Percentiles rank a stretch among this genome's conserved stretches.
Conservation (phyloP, 2,888 invertebrate genomes). For the Clusia tigrina region DNA sequence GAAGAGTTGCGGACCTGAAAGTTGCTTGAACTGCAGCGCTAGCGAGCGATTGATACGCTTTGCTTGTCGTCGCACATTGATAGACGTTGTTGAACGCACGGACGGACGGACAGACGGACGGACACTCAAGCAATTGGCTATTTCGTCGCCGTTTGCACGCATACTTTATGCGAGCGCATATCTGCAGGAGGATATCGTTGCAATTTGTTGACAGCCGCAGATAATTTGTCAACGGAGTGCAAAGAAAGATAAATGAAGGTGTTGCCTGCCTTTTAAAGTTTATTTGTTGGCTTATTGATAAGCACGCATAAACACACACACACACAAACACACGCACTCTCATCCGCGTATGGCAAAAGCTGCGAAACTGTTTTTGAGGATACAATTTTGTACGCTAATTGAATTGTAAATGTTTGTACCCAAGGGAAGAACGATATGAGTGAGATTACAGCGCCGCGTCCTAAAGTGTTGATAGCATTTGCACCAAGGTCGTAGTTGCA, state of each 20-base stretch:
- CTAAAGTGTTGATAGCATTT: too few species aligned
- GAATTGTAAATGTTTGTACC: neutral
- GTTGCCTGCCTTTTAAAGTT: constrained; percentile 23
- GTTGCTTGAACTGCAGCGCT: constrained; percentile 4
- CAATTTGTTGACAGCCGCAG: constrained; percentile 41
- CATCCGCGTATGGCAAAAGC: too few species aligned
- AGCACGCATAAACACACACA: neutral
- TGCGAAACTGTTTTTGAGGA: too few species aligned
- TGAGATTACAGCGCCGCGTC: too few species aligned
- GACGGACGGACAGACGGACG: neutral
- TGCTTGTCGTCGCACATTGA: neutral
- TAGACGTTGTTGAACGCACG: neutral
- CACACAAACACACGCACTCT: neutral
- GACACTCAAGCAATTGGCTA: neutral
- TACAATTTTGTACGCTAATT: too few species aligned
- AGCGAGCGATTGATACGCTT: neutral
- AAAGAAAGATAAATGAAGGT: constrained; percentile 44
- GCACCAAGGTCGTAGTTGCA: too few species aligned
- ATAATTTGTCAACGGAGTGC: constrained; percentile 47
- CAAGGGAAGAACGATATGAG: too few species aligned
- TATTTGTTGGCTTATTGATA: constrained; percentile 16
- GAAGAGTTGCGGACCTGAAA: neutral
- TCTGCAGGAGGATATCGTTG: constrained; percentile 28
- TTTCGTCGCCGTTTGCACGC: neutral
- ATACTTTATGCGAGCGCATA: neutral